phyloP scores from a whole-genome alignment of 2,113 vertebrate genomes.

The Phaethornis superciliosus region DNA sequence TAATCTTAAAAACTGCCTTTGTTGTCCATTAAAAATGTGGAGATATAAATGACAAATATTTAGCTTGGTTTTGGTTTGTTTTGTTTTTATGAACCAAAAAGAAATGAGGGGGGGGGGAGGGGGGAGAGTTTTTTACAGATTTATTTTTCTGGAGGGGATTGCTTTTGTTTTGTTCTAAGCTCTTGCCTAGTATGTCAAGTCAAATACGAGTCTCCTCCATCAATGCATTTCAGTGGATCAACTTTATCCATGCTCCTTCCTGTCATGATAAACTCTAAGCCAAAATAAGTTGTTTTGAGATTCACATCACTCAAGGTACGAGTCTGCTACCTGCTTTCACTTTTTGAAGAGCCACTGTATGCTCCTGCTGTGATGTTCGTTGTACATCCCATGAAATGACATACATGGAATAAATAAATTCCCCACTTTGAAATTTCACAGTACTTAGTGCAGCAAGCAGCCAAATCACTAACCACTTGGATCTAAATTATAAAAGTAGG shows the following conservation, averaged over 20 bases:
- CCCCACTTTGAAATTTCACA: not conserved
- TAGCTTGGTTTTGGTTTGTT: not conserved
- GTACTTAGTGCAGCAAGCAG: not conserved
- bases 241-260: not conserved
- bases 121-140: not conserved
- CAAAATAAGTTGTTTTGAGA: constrained; percentile 15
- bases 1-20: constrained; percentile 39
- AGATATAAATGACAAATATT: constrained; percentile 41
- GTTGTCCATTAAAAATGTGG: constrained; percentile 24
- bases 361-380: not conserved
- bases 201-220: constrained; percentile 17
- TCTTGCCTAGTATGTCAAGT: constrained; percentile 24
- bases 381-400: not conserved
- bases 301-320: not conserved
- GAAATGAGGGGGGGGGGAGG: not conserved
- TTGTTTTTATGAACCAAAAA: not conserved
- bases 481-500: not conserved
- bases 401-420: not conserved
- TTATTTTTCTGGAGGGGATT: constrained; percentile 25
- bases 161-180: constrained; percentile 44
- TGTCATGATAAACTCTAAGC: not conserved
- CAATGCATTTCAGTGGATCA: not conserved
- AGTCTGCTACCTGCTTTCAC: not conserved
- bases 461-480: not conserved
- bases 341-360: not conserved